Percentiles rank a stretch among this genome's conserved stretches.
Conservation (phyloP, 2,113 vertebrate species). For the Salvator merianae region DNA sequence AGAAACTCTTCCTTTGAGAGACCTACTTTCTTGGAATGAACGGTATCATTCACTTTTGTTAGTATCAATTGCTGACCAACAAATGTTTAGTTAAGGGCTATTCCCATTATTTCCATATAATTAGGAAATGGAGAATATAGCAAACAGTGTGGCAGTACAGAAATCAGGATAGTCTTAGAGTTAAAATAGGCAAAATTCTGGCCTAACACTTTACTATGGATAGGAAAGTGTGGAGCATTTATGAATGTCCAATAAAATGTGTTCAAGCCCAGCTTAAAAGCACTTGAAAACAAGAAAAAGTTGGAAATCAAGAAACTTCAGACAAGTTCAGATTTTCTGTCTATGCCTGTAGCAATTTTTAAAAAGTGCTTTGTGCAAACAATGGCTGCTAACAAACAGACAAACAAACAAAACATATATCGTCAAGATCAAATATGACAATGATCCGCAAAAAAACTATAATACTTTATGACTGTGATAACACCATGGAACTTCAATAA, state of each 20-base stretch:
- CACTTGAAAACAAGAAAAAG: not conserved
- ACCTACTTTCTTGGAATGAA: constrained; percentile 62
- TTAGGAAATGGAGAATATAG: no score
- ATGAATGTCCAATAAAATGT: not conserved
- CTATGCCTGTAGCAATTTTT: constrained; percentile 46
- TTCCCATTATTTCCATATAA: no score
- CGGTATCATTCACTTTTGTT: constrained; percentile 58
- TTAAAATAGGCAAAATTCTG: not conserved
- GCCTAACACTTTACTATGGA: not conserved
- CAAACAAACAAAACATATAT: constrained; percentile 39
- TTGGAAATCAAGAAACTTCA: constrained; percentile 25
- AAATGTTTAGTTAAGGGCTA: constrained; percentile 45
- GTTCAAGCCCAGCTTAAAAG: not conserved
- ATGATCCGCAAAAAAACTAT: constrained; percentile 50
- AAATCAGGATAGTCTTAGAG: not conserved
- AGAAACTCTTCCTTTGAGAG: constrained; percentile 62
- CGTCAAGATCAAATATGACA: constrained; percentile 68
- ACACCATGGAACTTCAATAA: constrained; percentile 54
- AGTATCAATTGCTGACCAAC: constrained; percentile 58
- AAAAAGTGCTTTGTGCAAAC: constrained; percentile 45
- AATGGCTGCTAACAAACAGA: not conserved
- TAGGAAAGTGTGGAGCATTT: not conserved
- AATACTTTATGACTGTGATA: constrained; percentile 65
- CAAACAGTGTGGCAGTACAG: no score
- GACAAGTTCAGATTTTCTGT: constrained; percentile 53